Base-by-base conservation (phyloP, 1,140 invertebrate species). In the Diuraphis noxia region DNA sequence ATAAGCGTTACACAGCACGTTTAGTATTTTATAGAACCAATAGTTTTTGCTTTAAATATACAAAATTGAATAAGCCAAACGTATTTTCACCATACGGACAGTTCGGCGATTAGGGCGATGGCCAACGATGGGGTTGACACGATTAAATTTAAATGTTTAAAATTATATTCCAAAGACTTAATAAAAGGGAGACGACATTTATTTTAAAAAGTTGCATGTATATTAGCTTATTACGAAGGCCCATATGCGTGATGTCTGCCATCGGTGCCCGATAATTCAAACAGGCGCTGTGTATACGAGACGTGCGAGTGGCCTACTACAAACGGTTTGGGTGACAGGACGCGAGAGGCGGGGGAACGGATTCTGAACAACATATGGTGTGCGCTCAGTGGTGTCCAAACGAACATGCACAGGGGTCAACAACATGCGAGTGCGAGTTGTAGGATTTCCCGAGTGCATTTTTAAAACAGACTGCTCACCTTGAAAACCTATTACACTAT, bases 321-420 rank as follows among this genome's bases (percentile, higher is more conserved):
- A 6, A 79, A 34, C 52, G 49, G 40, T 79, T 40, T 21, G 87
- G 63, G 38, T 36, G 88, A 43, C 43, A 23, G 19, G 88, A 79
- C n/a, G 46, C 4, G 46, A 9, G n/a, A 7, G 43, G 63, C 43
- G 34, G 77, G 89, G 77, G 88, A 82, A 91, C 89, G 77, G 89
- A 82, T 82, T 82, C 72, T 81, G 89, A 49, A 41, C 89, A 91
- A 91, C 89, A 91, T 91, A 91, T 91, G 89, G 89, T 91, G 89
- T 46, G 10, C 89, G 23, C 21, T 36, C 89, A 91, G 77, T 77
- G 89, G 89, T 91, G 43, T 21, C 41, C 72, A 91, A 91, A 91
- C 41, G 34, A 19, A 25, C 19, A 30, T n/a, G 43, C 43, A 52
- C 89, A 82, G 89, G 89, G 89, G 89, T 91, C 89, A 91, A 91